Evolutionary conservation across 1,140 invertebrate species (phyloP), one percentile per base, ranked within the genome.

Genomic region (Drosophila micromelanica): DNA sequence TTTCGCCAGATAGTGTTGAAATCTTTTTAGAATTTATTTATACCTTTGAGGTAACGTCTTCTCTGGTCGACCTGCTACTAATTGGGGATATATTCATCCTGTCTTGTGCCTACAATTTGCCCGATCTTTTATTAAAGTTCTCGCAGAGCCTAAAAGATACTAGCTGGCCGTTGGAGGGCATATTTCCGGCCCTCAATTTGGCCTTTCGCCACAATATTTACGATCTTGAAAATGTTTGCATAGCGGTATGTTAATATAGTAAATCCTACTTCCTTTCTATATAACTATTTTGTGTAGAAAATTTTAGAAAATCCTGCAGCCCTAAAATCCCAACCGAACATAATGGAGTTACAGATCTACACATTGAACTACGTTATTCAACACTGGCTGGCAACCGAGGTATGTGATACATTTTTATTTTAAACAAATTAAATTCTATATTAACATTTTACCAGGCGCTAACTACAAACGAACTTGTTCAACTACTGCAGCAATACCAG

Each of bases 11-110:
- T n/a, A 77, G 78, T 57, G 79, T 82, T 0, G 78, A 78, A 61
- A 68, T 82, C 8, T 82, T 80, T 9, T 51, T 82, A 5, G 79
- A 82, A 49, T 82, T 68, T 13, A 80, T 80, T 6, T 82, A 82
- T 15, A 82, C 79, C 1, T 82, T 82, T 17, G 74, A 82, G 12
- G 37, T 82, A 17, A 51, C 43, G 15, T 17, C 62, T 0, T 12
- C 48, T 1, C 30, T 42, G 11, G 55, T 71, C 0, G 12, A 74
- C 5, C 15, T 75, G 8, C 27, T 13, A 0, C 8, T 68, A 0
- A 56, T 82, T 20, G 62, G 67, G 0, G 78, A 82, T 23, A 78
- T 82, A 27, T 80, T 71, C 11, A 64, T 78, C 12, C 43, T 82
- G 0, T 67, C 78, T 2, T 49, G 55, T 15, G 74, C 78, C 3